These are phyloP conservation scores for Alethe diademata DNA, from an alignment of 2,113 vertebrate species.

Conservation along the genomic window DNA sequence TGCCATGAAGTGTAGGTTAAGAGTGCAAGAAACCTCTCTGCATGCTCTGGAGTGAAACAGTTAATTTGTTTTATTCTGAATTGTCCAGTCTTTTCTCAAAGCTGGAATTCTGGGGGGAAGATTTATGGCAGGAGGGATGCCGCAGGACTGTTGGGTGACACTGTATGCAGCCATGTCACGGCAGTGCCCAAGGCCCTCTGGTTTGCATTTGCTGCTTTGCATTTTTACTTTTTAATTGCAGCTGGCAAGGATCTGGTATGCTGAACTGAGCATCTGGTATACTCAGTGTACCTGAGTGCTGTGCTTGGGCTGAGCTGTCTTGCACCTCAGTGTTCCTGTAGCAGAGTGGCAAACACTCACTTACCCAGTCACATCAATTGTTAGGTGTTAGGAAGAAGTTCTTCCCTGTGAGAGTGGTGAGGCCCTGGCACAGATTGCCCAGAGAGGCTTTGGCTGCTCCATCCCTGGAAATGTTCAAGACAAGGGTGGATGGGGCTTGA, in stretches of 20 bases:
- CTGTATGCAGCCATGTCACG: fast-evolving
- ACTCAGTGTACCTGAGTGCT: fast-evolving
- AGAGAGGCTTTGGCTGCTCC: background rate
- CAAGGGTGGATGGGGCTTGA: background rate
- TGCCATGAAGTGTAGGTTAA: background rate
- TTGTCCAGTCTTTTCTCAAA: background rate
- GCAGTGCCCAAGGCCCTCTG: background rate
- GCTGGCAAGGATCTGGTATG: background rate
- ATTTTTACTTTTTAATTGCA: background rate
- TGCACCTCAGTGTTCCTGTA: background rate
- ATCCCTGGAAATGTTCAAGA: background rate
- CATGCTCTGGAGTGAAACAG: background rate
- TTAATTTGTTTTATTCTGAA: background rate
- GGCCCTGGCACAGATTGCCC: background rate
- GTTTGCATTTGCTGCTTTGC: background rate
- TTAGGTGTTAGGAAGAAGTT: background rate
- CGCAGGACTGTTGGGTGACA: background rate
- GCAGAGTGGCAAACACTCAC: background rate
- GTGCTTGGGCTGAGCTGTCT: background rate
- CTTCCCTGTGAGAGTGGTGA: background rate
- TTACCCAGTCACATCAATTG: fast-evolving
- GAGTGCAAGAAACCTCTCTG: background rate
- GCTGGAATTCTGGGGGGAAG: background rate
- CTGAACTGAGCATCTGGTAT: background rate
- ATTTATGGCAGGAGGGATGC: background rate